These are phyloP conservation scores for Caenorhabditis wallacei DNA, from an alignment of 2,888 invertebrate species.

Conservation along the genomic window DNA sequence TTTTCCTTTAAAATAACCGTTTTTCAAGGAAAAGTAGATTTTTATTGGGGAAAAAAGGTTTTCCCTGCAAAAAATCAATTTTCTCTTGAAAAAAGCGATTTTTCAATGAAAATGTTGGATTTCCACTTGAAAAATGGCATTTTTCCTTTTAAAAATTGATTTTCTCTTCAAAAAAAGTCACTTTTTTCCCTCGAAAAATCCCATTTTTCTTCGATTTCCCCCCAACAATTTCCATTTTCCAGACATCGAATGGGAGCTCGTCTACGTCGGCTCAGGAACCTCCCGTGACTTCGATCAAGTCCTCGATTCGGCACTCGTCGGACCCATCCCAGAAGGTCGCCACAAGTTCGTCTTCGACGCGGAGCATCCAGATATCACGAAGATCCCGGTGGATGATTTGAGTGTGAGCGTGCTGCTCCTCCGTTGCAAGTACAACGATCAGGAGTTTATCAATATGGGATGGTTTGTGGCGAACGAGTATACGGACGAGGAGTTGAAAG, in stretches of 20 bases:
- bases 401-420: constrained; percentile 97
- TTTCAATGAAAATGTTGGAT: too few relatives aligned
- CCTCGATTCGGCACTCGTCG: constrained; percentile 97
- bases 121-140: too few relatives aligned
- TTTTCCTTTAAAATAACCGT: too few relatives aligned
- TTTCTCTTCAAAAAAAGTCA: too few relatives aligned
- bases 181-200: too few relatives aligned
- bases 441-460: constrained; percentile 93
- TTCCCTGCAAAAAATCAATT: too few relatives aligned
- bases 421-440: constrained; percentile 87
- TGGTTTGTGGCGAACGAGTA: constrained; percentile 99
- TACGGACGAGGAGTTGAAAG: constrained; percentile 92
- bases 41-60: too few relatives aligned
- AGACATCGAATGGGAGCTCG: constrained; percentile 99
- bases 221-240: constrained; percentile 84
- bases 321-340: constrained; percentile 96
- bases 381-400: constrained; percentile 97
- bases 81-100: too few relatives aligned
- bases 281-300: constrained; percentile 91
- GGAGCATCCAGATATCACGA: constrained; percentile 93
- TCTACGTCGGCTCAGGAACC: constrained; percentile 91
- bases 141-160: too few relatives aligned
- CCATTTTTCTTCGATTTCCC: too few relatives aligned
- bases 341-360: constrained; percentile 97
- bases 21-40: too few relatives aligned